These are phyloP conservation scores for Rhabdomys pumilio DNA, from an alignment of 2,797 vertebrate genomes.

Conservation along the genomic window DNA sequence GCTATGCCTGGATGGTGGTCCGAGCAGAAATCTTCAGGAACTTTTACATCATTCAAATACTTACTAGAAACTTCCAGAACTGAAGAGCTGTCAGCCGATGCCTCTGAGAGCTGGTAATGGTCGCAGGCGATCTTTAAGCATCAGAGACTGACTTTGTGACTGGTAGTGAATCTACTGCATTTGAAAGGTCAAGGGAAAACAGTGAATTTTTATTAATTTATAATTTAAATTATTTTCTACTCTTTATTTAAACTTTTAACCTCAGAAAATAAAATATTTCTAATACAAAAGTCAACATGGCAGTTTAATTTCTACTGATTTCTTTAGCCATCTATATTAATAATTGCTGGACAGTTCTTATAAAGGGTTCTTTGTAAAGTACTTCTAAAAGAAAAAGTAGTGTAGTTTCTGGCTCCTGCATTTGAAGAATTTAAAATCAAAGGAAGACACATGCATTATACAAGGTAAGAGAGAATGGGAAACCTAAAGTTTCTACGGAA, in stretches of 20 bases:
- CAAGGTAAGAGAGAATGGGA: constrained; percentile 25
- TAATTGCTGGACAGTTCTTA: background rate
- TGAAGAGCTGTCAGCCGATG: constrained; percentile 70
- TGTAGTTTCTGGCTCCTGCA: background rate
- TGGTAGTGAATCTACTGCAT: background rate
- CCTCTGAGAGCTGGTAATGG: background rate
- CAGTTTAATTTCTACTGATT: constrained; percentile 36
- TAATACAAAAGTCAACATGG: background rate
- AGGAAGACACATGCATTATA: background rate
- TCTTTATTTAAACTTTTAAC: constrained; percentile 70
- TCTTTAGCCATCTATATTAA: background rate
- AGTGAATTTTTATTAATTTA: constrained; percentile 64
- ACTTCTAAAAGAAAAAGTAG: background rate
- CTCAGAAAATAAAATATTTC: constrained; percentile 79
- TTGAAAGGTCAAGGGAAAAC: constrained; percentile 31
- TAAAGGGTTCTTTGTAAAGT: background rate
- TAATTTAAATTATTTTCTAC: constrained; percentile 73
- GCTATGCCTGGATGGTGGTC: constrained; percentile 88
- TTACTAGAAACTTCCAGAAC: constrained; percentile 69
- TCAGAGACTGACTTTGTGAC: background rate
- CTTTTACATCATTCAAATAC: constrained; percentile 76
- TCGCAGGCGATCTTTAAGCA: background rate
- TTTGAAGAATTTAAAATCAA: constrained; percentile 39
- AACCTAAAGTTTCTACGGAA: background rate
- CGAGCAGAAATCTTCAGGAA: constrained; percentile 81